Percentiles rank a stretch among this genome's conserved stretches.
phyloP scores from a whole-genome alignment of 2,888 invertebrate species.

The Chaetogeoica ovagalla region DNA sequence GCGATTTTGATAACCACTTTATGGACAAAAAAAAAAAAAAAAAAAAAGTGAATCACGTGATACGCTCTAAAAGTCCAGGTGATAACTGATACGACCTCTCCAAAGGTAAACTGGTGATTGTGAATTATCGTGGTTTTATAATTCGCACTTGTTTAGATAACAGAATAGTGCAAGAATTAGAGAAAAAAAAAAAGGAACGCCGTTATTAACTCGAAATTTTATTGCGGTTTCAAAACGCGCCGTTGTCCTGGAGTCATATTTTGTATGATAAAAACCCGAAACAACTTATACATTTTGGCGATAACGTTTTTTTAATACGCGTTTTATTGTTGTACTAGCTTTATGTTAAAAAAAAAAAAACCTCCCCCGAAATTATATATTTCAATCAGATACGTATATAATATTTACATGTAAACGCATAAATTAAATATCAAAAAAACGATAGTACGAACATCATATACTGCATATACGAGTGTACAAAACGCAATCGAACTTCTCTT shows the following conservation, averaged over 20 bases:
- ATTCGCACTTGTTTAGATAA: conserved; percentile 25
- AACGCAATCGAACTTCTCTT: too few relatives aligned
- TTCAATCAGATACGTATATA: too few relatives aligned
- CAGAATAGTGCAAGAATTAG: not conserved
- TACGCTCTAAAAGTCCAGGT: conserved; percentile 39
- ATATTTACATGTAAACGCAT: too few relatives aligned
- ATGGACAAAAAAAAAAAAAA: conserved; percentile 12
- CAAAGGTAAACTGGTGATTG: conserved; percentile 36
- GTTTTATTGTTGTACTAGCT: too few relatives aligned
- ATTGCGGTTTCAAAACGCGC: not conserved
- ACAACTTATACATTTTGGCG: not conserved
- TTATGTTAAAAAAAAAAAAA: too few relatives aligned
- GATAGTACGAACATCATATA: too few relatives aligned
- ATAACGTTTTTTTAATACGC: too few relatives aligned
- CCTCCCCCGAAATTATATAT: too few relatives aligned
- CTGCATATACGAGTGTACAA: too few relatives aligned
- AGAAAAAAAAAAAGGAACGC: not conserved
- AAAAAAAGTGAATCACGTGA: conserved; percentile 8
- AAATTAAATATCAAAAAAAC: too few relatives aligned
- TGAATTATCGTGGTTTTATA: conserved; percentile 26
- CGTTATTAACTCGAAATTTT: not conserved
- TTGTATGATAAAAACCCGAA: not conserved
- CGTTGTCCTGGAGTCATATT: not conserved
- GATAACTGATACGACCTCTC: conserved; percentile 46
- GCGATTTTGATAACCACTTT: conserved; percentile 11